These are phyloP conservation scores for Chironex yamaguchii DNA, from an alignment of 30 jellyfish, hydroid and myxozoan species.

Conservation along the genomic window DNA sequence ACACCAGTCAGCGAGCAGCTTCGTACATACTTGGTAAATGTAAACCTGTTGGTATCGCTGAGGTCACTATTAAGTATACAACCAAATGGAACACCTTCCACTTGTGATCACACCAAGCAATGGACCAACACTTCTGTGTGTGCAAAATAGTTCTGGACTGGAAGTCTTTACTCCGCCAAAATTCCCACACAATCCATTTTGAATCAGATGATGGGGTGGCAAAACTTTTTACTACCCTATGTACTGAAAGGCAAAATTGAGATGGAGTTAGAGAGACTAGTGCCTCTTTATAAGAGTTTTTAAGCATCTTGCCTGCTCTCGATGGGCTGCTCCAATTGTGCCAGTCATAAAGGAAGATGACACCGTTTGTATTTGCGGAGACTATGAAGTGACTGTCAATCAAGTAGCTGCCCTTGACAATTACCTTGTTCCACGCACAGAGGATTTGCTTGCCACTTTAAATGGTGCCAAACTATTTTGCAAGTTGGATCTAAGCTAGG, in stretches of 20 bases:
- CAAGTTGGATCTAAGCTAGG: conserved; percentile 58
- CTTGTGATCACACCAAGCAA: background rate
- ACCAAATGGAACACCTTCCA: background rate
- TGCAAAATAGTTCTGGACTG: background rate
- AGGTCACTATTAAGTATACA: background rate
- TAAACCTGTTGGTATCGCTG: background rate
- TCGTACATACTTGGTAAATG: background rate
- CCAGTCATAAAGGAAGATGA: conserved; percentile 25
- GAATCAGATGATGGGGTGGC: background rate
- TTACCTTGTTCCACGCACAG: conserved; percentile 66
- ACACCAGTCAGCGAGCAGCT: background rate
- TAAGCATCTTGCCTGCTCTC: background rate
- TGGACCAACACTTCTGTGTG: background rate
- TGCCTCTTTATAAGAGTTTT: background rate
- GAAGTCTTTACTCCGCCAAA: background rate
- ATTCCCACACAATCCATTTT: background rate
- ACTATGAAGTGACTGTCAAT: conserved; percentile 61
- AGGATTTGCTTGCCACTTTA: conserved; percentile 42
- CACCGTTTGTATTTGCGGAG: conserved; percentile 65
- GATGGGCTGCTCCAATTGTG: background rate
- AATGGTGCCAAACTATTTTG: conserved; percentile 60
- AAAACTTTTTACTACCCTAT: conserved; percentile 38
- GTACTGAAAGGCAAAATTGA: conserved; percentile 60
- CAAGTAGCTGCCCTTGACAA: conserved; percentile 53
- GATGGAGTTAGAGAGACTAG: conserved; percentile 62